Conservation (phyloP, 2,113 vertebrate species). For the Lycaon pictus region DNA sequence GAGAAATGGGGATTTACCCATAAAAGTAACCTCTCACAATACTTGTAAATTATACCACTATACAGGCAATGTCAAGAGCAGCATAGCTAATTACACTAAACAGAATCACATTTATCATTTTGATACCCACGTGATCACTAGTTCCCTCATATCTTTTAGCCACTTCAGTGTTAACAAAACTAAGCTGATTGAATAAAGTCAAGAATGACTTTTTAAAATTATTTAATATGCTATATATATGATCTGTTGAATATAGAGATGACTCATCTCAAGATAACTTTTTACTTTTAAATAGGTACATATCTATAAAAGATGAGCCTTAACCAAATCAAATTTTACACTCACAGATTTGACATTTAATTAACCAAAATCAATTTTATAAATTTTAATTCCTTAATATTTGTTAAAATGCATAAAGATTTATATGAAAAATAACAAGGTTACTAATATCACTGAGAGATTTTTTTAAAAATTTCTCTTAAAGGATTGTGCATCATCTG, state of each 20-base stretch:
- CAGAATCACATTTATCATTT: not conserved
- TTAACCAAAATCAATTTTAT: not conserved
- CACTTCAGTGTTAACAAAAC: constrained; percentile 41
- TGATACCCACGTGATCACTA: not conserved
- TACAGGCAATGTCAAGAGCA: not conserved
- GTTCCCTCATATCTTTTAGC: not conserved
- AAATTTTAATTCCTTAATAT: constrained; percentile 16
- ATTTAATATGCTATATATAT: not conserved
- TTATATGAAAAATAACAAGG: not conserved
- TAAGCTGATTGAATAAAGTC: constrained; percentile 38
- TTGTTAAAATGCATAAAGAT: not conserved
- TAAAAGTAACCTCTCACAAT: not conserved
- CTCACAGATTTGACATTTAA: not conserved
- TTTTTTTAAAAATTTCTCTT: not conserved
- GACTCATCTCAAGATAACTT: not conserved
- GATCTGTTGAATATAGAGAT: not conserved
- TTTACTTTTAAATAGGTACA: not conserved
- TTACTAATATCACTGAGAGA: not conserved
- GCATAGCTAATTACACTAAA: not conserved
- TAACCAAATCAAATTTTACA: not conserved
- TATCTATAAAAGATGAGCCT: not conserved
- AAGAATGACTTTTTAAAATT: not conserved
- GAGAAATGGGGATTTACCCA: not conserved
- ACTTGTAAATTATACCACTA: not conserved
- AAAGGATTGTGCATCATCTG: not conserved